Evolutionary conservation across 2,888 invertebrate genomes (phyloP), one percentile per base, ranked within the genome.

Genomic region (Seira ritae): DNA sequence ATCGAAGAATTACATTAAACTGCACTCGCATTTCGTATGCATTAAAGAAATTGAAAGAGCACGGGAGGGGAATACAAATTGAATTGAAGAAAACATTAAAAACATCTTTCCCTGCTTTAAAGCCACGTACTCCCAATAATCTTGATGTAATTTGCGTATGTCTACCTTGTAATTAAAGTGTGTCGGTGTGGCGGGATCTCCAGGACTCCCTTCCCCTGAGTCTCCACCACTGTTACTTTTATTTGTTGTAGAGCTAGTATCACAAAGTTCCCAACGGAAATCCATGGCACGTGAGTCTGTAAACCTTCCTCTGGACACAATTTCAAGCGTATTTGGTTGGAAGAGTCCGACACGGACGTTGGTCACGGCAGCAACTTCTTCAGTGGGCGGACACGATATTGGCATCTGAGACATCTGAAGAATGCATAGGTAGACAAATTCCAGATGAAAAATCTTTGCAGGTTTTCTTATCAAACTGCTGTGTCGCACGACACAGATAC

Each of bases 261-360:
- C 82, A 82, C 82, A 82, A 60, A 19, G 50, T 60, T 84, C 80
- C 85, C 85, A 80, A n/a, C 78, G 82, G 82, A 85, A 85, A 74
- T 82, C 79, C 68, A 85, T 80, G 79, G 80, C 78, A 78, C 79
- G 74, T 62, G 80, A 74, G 68, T 76, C 71, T 23, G 72, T 46
- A 20, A 72, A 82, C 37, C 76, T 76, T 72, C 82, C 82, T 76
- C 72, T 79, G 69, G 81, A 71, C 76, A 77, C 71, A 67, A 82
- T 85, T 81, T 85, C 85, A 79, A 85, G 79, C 78, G 82, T 85
- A 78, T 85, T 85, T 22, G 82, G 71, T 68, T 76, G 74, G 69
- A 82, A 85, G 24, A 85, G 85, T 71, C 85, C 85, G 55, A 85
- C 74, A 62, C 80, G 80, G 75, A 79, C 76, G 78, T 85, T 85